Conservation (phyloP, 2,797 vertebrate genomes). For the Danio kyathit region DNA sequence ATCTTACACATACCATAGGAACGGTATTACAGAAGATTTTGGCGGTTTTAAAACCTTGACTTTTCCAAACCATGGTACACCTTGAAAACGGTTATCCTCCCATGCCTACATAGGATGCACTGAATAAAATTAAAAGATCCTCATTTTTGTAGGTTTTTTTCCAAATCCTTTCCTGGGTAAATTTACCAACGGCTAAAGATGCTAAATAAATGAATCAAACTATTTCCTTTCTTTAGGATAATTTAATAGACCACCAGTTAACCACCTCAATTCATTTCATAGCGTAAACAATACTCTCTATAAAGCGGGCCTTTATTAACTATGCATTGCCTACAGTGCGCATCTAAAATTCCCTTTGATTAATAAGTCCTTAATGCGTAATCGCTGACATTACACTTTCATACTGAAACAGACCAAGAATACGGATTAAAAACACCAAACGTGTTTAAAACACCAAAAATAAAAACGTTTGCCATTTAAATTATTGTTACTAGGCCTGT, state of each 20-base stretch:
- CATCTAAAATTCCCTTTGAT: slow-evolving; percentile 36
- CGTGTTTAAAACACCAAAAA: not conserved
- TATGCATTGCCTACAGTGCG: slow-evolving; percentile 11
- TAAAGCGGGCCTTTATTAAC: slow-evolving; percentile 11
- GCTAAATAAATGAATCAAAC: slow-evolving; percentile 4
- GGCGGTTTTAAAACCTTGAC: too few relatives aligned
- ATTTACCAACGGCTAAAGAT: not conserved
- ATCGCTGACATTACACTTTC: slow-evolving; percentile 29
- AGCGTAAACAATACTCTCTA: slow-evolving; percentile 1
- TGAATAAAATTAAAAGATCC: not conserved
- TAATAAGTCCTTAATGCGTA: slow-evolving; percentile 31
- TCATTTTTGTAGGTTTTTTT: not conserved
- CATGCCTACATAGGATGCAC: not conserved
- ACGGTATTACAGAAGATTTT: too few relatives aligned
- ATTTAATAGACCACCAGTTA: not conserved
- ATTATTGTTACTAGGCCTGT: too few relatives aligned
- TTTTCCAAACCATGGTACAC: too few relatives aligned
- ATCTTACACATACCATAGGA: too few relatives aligned
- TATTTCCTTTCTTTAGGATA: not conserved
- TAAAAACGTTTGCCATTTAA: too few relatives aligned
- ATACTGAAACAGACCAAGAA: slow-evolving; percentile 9
- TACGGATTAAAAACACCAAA: not conserved
- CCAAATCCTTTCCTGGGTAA: not conserved
- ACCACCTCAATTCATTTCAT: not conserved
- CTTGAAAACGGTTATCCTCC: too few relatives aligned